These are phyloP conservation scores for Troilus luridus DNA, from an alignment of 2,888 invertebrate genomes.

Conservation along the genomic window DNA sequence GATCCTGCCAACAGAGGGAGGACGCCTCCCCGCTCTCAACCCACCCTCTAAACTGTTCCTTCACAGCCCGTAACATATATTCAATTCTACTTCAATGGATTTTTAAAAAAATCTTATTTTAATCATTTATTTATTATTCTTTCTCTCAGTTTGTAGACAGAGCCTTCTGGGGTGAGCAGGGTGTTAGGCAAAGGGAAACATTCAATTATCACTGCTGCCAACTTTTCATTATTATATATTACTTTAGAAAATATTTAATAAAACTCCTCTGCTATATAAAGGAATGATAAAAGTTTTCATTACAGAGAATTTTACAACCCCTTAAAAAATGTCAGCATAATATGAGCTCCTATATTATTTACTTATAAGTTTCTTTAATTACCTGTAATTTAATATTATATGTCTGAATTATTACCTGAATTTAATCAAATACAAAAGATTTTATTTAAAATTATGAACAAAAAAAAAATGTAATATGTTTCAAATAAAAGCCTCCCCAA, in stretches of 20 bases:
- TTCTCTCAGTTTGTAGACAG: not conserved
- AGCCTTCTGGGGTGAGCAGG: slow-evolving; percentile 30
- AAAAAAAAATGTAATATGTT: too few species aligned
- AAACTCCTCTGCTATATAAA: not conserved
- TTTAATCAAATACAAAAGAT: too few species aligned
- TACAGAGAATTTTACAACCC: not conserved
- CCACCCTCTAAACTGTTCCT: slow-evolving; percentile 72
- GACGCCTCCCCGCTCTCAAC: slow-evolving; percentile 57
- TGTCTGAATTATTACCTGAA: not conserved
- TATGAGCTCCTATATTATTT: not conserved
- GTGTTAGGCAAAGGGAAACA: slow-evolving; percentile 34
- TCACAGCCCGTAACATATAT: slow-evolving; percentile 62
- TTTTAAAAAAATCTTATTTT: slow-evolving; percentile 18
- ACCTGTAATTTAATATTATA: not conserved
- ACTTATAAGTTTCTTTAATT: not conserved
- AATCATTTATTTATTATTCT: slow-evolving; percentile 2
- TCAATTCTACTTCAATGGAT: not conserved
- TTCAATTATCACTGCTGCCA: slow-evolving; percentile 24
- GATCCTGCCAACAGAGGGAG: slow-evolving; percentile 62
- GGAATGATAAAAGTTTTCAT: not conserved
- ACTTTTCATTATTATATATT: not conserved
- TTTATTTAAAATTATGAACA: too few species aligned
- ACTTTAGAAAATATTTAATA: not conserved
- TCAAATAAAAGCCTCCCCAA: too few species aligned
- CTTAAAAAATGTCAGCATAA: not conserved